Evolutionary conservation across 2,113 vertebrate genomes (phyloP).

Genomic region (Rissa tridactyla): DNA sequence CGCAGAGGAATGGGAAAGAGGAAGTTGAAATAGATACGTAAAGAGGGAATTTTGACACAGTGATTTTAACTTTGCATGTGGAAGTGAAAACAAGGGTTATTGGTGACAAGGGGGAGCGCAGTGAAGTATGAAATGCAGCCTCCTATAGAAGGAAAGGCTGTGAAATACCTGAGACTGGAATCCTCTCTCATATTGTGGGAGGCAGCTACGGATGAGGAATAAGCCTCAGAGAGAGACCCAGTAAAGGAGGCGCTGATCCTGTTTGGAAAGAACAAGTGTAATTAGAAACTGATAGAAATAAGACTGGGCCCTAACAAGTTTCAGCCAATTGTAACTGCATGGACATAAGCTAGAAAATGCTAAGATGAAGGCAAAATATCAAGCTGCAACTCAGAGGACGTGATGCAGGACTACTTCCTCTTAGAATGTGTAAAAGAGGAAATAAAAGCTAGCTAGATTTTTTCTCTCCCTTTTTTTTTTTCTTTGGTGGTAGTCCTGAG

Average conservation of each 20-base stretch:
- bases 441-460: background rate
- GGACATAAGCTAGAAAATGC: background rate
- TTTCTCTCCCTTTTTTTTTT: background rate
- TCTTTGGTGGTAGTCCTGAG: background rate
- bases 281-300: background rate
- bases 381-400: background rate
- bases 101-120: background rate
- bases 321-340: background rate
- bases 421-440: slow-evolving; percentile 42
- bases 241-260: background rate
- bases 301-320: background rate
- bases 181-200: background rate
- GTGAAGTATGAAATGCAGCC: background rate
- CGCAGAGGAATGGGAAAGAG: background rate
- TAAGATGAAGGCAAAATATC: slow-evolving; percentile 39
- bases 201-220: background rate
- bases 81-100: slow-evolving; percentile 66
- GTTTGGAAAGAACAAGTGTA: background rate
- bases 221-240: background rate
- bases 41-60: slow-evolving; percentile 60
- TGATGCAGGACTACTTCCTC: slow-evolving; percentile 35
- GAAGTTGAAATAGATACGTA: slow-evolving; percentile 43
- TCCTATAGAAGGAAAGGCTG: background rate
- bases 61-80: slow-evolving; percentile 43
- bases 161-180: background rate